Evolutionary conservation across 2,113 vertebrate genomes (phyloP), one percentile per base, ranked within the genome.

Genomic region (Oxygymnocypris stewartii): DNA sequence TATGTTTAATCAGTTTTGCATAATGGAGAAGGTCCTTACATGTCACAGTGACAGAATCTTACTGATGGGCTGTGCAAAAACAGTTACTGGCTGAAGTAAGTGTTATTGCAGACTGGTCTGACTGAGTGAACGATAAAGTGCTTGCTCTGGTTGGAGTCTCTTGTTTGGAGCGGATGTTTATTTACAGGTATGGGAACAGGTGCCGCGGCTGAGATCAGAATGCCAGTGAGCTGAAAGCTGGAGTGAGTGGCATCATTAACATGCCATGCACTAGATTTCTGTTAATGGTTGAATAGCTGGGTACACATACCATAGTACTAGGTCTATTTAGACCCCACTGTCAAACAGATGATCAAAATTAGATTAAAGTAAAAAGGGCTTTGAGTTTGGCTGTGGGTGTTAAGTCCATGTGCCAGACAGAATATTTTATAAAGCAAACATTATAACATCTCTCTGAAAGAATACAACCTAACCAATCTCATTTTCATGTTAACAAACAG

Each of bases 171-270:
- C 59, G 89, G 20, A 87, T 65, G 88, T 90, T 86, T 87, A 86
- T 91, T 85, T 93, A 93, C 92, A 93, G 79, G 73, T 89, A 83
- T 87, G 87, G 83, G 90, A 88, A 94, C 94, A 95, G 94, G 94
- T 95, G 94, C 94, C 92, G 76, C 79, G 69, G 61, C 35, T 87
- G 79, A 83, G 88, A 90, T 79, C 77, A 88, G 92, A 92, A 92
- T 92, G 89, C 88, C 89, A 63, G 90, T 89, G 85, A 90, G 89
- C 85, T 85, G 61, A 63, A 77, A 84, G 90, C 89, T 88, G 90
- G 88, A 85, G 85, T 11, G 80, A 86, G 42, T 90, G 90, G 88
- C 90, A 90, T 86, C 89, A 82, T 67, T 86, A 83, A 78, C 88
- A 83, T 87, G 74, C 54, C 84, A 71, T 88, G 84, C 85, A 71